Base-by-base conservation (phyloP, 2,113 vertebrate species). In the Perca fluviatilis region DNA sequence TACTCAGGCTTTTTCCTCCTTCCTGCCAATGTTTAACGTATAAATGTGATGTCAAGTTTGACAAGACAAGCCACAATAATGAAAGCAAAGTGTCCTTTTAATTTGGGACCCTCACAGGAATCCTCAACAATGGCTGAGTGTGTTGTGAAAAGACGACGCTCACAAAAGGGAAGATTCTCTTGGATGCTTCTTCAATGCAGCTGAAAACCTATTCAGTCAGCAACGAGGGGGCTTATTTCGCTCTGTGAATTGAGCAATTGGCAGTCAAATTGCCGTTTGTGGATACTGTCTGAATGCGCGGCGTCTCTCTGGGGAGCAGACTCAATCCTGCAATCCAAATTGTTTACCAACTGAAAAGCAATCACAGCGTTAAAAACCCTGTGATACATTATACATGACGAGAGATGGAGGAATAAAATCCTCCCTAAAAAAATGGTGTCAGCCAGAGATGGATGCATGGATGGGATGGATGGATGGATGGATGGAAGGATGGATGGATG, bases 261-360 rank as follows among this genome's bases (percentile, higher is more conserved):
- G 25, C 33, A 77, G 69, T 51, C 19, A 77, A 18, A 74, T 60
- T 61, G 74, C 25, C 6, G 19, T 80, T 69, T 72, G 73, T 80
- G 63, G 63, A 47, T 64, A 58, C 14, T 30, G 68, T 65, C 15
- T 60, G 81, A 77, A 43, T 27, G 61, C 2, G 2, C 16, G 0
- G 27, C 66, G 72, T 40, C 60, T 79, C 84, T 72, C 62, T 12
- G 64, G 53, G 68, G 69, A 56, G 54, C 16, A 27, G 51, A 65
- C n/a, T 74, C 62, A 0, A 43, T 33, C 62, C 51, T 47, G 58
- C 69, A 74, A 33, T 75, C 53, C 49, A 79, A 71, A 82, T 51
- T 82, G 60, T 84, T 84, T 81, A 65, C 78, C 36, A 7, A 51
- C 16, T 1, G 25, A 65, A 67, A 71, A 62, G 74, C 74, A 77